Conservation (phyloP, 2,797 vertebrate species). For the Ibycter americanus region DNA sequence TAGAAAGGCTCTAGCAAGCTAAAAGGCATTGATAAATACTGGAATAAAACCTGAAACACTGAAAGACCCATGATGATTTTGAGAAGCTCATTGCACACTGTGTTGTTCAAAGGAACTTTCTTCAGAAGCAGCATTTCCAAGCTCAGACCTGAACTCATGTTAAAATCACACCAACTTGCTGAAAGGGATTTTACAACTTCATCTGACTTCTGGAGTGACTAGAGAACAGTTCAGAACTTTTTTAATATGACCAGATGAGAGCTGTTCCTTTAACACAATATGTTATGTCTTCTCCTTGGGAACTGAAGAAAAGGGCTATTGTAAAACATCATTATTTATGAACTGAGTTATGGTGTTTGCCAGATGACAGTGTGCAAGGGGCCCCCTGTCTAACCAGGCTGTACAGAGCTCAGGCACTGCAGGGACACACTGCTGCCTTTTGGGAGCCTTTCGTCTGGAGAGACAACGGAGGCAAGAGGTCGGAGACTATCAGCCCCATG, state of each 20-base stretch:
- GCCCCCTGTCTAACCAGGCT: background rate
- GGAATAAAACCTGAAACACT: background rate
- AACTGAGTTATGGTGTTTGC: constrained; percentile 19
- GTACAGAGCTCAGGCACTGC: background rate
- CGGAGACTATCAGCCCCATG: background rate
- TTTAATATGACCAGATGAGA: constrained; percentile 23
- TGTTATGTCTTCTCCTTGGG: background rate
- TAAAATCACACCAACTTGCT: background rate
- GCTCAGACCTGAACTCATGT: background rate
- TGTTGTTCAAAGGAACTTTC: background rate
- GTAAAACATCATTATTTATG: constrained; percentile 31
- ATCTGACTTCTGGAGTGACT: background rate
- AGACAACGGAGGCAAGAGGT: background rate
- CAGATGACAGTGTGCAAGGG: constrained; percentile 9
- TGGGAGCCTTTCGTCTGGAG: background rate
- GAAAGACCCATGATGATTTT: background rate
- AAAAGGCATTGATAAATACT: background rate
- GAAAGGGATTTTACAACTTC: background rate
- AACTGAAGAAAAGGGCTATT: constrained; percentile 26
- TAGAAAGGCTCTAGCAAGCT: background rate
- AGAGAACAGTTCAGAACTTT: background rate
- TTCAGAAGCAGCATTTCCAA: background rate
- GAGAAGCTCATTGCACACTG: background rate
- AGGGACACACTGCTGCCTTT: background rate
- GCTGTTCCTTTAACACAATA: background rate